Base-by-base conservation (phyloP, 2,113 vertebrate genomes). In the Anoura caudifer region DNA sequence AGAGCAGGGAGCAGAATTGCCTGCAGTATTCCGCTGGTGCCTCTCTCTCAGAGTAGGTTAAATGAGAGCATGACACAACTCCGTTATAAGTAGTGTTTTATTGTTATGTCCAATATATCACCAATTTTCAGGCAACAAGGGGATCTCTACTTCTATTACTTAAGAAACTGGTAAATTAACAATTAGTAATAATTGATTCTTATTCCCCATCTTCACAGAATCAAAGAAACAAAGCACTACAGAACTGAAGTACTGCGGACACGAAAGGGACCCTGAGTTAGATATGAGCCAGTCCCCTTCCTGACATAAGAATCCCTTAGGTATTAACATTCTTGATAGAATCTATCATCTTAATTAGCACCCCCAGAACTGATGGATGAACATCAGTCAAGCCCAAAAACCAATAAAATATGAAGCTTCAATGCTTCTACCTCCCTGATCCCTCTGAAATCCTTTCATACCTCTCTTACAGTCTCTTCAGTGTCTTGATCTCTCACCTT, bases 161-260 rank as follows among this genome's bases (percentile, higher is more conserved):
- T 7, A 72, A 93, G 19, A 76, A 86, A 82, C 45, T 38, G 73
- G 5, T 59, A 17, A 90, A 75, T 95, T 92, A 94, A 43, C 36
- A 90, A 75, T 95, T 92, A 94, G 36, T 45, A 54, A 87, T 56
- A 67, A 65, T 65, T 82, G 10, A 38, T 72, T 91, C 41, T 90
- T 83, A 69, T 72, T 86, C 14, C 28, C 4, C 56, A 4, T 95
- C 61, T 47, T 89, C 69, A 87, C 7, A 83, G 80, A 90, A 43
- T 16, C 41, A 90, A 86, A 70, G 33, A 87, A 43, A 22, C 45
- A 91, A 85, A 73, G n/a, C 54, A 52, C 19, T 63, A 14, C 45
- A 94, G 41, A 67, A 65, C 19, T 50, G 11, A 85, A 73, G 28
- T 61, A 65, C 16, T 63, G 17, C 38, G 92, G 41, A 67, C 20